Evolutionary conservation across 2,113 vertebrate species (phyloP), one percentile per base, ranked within the genome.

Genomic region (Hippocampus zosterae): DNA sequence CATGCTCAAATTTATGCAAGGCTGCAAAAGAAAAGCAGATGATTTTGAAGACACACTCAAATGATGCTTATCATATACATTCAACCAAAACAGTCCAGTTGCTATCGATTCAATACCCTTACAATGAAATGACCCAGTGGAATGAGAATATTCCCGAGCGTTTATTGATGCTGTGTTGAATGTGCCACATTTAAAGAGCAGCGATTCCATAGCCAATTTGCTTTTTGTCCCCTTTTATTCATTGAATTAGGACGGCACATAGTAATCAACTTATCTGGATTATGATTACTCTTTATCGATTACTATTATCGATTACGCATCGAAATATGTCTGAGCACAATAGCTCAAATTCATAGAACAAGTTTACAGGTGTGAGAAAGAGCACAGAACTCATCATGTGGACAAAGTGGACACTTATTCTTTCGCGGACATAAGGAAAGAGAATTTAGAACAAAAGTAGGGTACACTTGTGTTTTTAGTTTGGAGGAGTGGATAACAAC

Each of bases 1-100:
- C 95, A 95, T 96, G 74, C 78, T 88, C 88, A 90, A 37, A 68
- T 48, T 50, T 16, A 72, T 53, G 37, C 62, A 55, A 72, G 1
- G 1, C 77, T 81, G 74, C n/a, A 50, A 23, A 53, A 15, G 70
- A 74, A 16, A 71, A 74, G 76, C 10, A 57, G 21, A 40, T 25
- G 10, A 48, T 69, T 55, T 16, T n/a, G 37, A 16, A 1, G 0
- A 9, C 64, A 72, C 42, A 44, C 11, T 44, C 13, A 12, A 13
- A 44, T 13, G 4, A 48, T 15, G 5, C 15, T 48, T 50, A 50
- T 50, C 5, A 19, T 18, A 50, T 16, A 6, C 18, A 16, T 2
- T 2, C 1, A 5, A 19, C 46, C 46, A 50, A 50, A 50, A 16
- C 15, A 44, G 3, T 12, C 42, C 42, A 12, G 13, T 44, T 37